phyloP scores from a whole-genome alignment of 2,888 invertebrate genomes.

The Harpalus rufipes region DNA sequence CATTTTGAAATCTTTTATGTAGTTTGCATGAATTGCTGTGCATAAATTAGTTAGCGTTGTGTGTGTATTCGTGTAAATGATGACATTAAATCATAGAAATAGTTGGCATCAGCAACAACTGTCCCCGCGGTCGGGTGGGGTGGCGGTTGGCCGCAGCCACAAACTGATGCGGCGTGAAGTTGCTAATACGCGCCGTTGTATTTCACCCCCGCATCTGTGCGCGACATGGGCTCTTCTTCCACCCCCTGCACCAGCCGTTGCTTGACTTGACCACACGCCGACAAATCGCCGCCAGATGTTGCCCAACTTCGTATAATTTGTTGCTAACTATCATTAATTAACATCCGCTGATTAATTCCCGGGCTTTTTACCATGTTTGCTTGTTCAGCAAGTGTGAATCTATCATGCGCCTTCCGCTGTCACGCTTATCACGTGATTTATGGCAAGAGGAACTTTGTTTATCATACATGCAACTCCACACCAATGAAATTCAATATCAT shows the following conservation, averaged over 20 bases:
- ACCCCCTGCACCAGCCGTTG: not conserved
- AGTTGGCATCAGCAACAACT: slow-evolving; percentile 48
- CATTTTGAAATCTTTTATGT: no score
- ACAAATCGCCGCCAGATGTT: slow-evolving; percentile 57
- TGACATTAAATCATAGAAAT: slow-evolving; percentile 49
- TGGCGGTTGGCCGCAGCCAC: slow-evolving; percentile 17
- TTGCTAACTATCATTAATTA: slow-evolving; percentile 68
- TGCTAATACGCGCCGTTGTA: slow-evolving; percentile 49
- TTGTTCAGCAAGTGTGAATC: slow-evolving; percentile 30
- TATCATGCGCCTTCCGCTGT: slow-evolving; percentile 36
- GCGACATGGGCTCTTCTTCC: slow-evolving; percentile 11
- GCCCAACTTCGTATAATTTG: slow-evolving; percentile 67
- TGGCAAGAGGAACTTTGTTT: slow-evolving; percentile 24
- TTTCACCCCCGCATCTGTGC: slow-evolving; percentile 46
- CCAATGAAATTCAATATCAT: slow-evolving; percentile 10
- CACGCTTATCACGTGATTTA: slow-evolving; percentile 33
- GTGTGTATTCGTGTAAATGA: slow-evolving; percentile 1
- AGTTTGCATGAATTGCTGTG: not conserved
- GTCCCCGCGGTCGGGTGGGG: slow-evolving; percentile 1
- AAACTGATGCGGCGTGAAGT: slow-evolving; percentile 51
- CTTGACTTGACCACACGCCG: slow-evolving; percentile 43
- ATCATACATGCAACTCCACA: slow-evolving; percentile 26
- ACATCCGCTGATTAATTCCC: slow-evolving; percentile 56
- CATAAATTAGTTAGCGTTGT: not conserved
- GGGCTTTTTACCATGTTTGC: slow-evolving; percentile 31